These are phyloP conservation scores for Cherax quadricarinatus DNA, from an alignment of 1,140 invertebrate species.

Conservation along the genomic window DNA sequence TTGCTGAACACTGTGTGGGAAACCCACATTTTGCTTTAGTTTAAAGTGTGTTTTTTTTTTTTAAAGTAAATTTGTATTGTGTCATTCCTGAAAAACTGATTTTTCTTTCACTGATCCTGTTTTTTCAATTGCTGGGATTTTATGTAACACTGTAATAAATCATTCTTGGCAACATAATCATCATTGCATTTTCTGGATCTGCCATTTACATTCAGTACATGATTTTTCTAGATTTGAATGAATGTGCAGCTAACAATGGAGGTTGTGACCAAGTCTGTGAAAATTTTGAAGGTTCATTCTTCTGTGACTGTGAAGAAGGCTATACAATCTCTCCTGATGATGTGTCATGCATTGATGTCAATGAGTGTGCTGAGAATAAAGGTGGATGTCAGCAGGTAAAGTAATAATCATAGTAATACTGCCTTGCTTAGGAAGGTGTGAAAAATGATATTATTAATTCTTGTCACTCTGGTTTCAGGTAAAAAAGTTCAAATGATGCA, in stretches of 20 bases:
- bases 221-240: conserved; percentile 71
- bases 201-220: background rate
- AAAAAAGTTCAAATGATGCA: too few species aligned
- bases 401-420: background rate
- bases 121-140: too few species aligned
- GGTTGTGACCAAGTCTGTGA: conserved; percentile 72
- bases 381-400: conserved; percentile 71
- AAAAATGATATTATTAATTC: background rate
- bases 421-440: background rate
- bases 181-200: too few species aligned
- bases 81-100: too few species aligned
- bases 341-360: conserved; percentile 55
- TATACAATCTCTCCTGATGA: conserved; percentile 12
- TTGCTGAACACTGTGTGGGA: too few species aligned
- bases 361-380: conserved; percentile 71
- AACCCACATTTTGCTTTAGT: too few species aligned
- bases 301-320: conserved; percentile 61
- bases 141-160: too few species aligned
- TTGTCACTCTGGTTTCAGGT: background rate
- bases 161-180: too few species aligned
- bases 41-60: too few species aligned
- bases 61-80: too few species aligned
- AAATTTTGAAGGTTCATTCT: conserved; percentile 59
- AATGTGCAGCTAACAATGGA: conserved; percentile 66
- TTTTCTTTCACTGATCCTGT: too few species aligned